Evolutionary conservation across 2,888 invertebrate species (phyloP).

Genomic region (Ariolimax columbianus): DNA sequence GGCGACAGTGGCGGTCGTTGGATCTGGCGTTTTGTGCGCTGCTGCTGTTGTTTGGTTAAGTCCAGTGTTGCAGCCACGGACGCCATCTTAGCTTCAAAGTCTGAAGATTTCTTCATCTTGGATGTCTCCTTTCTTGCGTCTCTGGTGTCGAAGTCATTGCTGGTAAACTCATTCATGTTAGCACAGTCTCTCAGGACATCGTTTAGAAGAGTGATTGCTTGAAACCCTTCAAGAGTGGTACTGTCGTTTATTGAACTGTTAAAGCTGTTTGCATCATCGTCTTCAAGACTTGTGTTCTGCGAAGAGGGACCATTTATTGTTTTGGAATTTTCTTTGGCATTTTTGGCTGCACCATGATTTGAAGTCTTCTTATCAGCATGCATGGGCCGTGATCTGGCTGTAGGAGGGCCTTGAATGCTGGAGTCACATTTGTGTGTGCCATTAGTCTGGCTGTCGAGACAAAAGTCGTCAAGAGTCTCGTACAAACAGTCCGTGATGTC

Average conservation of each 20-base stretch:
- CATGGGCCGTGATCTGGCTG: constrained; percentile 4
- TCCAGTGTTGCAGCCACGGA: constrained; percentile 69
- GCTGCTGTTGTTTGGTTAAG: constrained; percentile 58
- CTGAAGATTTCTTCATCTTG: constrained; percentile 60
- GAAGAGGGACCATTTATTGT: not conserved
- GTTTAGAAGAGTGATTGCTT: constrained; percentile 66
- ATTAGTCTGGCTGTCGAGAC: not conserved
- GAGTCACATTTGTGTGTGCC: not conserved
- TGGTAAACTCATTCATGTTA: constrained; percentile 52
- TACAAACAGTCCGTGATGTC: constrained; percentile 55
- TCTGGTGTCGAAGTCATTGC: constrained; percentile 31
- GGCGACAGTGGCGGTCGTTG: constrained; percentile 70
- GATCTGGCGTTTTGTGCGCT: constrained; percentile 63
- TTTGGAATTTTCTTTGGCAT: no score
- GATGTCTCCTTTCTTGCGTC: not conserved
- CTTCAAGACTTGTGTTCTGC: not conserved
- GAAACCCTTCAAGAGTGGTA: constrained; percentile 61
- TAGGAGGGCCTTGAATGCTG: constrained; percentile 15
- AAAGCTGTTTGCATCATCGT: not conserved
- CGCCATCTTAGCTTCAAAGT: constrained; percentile 69
- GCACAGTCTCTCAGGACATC: constrained; percentile 63
- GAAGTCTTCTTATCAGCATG: not conserved
- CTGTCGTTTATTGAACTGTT: constrained; percentile 52
- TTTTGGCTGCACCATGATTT: not conserved
- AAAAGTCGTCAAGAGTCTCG: constrained; percentile 23